Conservation (phyloP, 1,140 invertebrate genomes). For the Choristoneura fumiferana region DNA sequence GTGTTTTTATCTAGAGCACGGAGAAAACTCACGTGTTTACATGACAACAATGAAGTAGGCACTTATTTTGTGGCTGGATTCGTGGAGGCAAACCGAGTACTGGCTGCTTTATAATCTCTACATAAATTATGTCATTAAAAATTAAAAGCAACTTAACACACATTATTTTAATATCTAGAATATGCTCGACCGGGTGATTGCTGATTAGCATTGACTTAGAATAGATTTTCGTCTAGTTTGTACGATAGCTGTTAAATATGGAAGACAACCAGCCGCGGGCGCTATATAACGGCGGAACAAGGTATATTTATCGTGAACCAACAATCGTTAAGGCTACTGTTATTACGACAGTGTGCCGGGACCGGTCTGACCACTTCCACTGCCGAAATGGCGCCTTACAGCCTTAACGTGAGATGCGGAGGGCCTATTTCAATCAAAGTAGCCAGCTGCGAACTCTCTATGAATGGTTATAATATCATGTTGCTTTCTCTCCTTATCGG, state of each 20-base stretch:
- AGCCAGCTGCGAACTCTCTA: slow-evolving; percentile 18
- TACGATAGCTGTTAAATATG: slow-evolving; percentile 21
- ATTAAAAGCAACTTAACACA: neutral
- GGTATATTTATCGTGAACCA: slow-evolving; percentile 57
- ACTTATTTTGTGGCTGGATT: slow-evolving; percentile 4
- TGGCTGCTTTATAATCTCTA: neutral
- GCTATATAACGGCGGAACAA: slow-evolving; percentile 36
- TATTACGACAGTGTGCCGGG: slow-evolving; percentile 42
- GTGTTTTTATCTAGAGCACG: slow-evolving; percentile 49
- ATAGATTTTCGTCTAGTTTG: slow-evolving; percentile 16
- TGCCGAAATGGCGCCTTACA: slow-evolving; percentile 51
- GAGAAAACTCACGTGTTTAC: slow-evolving; percentile 54
- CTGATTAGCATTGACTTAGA: slow-evolving; percentile 18
- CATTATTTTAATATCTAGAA: slow-evolving; percentile 29
- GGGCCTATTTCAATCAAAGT: slow-evolving; percentile 24
- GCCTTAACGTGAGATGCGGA: slow-evolving; percentile 31
- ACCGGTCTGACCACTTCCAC: slow-evolving; percentile 57
- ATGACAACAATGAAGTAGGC: slow-evolving; percentile 18
- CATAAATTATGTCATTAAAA: too few species aligned
- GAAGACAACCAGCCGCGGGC: slow-evolving; percentile 13
- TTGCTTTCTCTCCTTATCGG: slow-evolving; percentile 54
- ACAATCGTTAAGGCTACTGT: slow-evolving; percentile 69
- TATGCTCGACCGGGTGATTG: slow-evolving; percentile 22
- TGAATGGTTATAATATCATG: slow-evolving; percentile 21
- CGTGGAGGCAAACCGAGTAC: neutral